These are phyloP conservation scores for Scaptomyza pallida DNA, from an alignment of 1,140 invertebrate genomes.

Conservation along the genomic window DNA sequence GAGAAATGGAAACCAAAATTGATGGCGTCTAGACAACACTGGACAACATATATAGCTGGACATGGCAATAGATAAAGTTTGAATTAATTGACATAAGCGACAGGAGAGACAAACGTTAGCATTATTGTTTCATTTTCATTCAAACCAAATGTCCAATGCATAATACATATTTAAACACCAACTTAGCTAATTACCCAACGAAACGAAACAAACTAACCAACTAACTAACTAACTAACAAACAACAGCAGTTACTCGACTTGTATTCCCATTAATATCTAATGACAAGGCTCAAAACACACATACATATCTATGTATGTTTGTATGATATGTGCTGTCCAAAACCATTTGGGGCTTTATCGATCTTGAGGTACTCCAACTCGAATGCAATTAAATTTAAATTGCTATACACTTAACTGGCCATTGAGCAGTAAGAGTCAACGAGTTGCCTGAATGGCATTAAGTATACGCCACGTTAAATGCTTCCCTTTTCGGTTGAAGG, in stretches of 20 bases:
- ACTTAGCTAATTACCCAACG: slow-evolving; percentile 33
- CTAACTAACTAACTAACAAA: not conserved
- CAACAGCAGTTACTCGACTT: not conserved
- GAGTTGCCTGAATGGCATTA: slow-evolving; percentile 17
- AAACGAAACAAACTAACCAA: not conserved
- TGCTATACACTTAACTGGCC: slow-evolving; percentile 27
- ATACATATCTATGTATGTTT: too few relatives aligned
- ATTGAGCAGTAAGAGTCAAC: not conserved
- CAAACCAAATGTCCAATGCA: slow-evolving; percentile 9
- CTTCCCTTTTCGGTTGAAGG: not conserved
- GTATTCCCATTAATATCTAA: slow-evolving; percentile 19
- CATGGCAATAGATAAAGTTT: slow-evolving; percentile 5
- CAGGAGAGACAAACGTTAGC: slow-evolving; percentile 36
- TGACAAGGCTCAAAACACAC: slow-evolving; percentile 6
- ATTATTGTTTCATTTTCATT: slow-evolving; percentile 6
- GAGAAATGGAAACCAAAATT: slow-evolving; percentile 46
- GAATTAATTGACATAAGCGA: slow-evolving; percentile 59
- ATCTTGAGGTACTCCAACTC: slow-evolving; percentile 12
- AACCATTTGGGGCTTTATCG: slow-evolving; percentile 18
- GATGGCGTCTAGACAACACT: slow-evolving; percentile 56
- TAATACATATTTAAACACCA: slow-evolving; percentile 27
- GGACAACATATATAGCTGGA: not conserved
- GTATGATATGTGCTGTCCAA: slow-evolving; percentile 9
- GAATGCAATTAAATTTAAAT: slow-evolving; percentile 62
- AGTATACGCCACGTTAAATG: slow-evolving; percentile 69